Evolutionary conservation across 2,113 vertebrate genomes (phyloP), one percentile per base, ranked within the genome.

Genomic region (Rhadina sibilatrix): DNA sequence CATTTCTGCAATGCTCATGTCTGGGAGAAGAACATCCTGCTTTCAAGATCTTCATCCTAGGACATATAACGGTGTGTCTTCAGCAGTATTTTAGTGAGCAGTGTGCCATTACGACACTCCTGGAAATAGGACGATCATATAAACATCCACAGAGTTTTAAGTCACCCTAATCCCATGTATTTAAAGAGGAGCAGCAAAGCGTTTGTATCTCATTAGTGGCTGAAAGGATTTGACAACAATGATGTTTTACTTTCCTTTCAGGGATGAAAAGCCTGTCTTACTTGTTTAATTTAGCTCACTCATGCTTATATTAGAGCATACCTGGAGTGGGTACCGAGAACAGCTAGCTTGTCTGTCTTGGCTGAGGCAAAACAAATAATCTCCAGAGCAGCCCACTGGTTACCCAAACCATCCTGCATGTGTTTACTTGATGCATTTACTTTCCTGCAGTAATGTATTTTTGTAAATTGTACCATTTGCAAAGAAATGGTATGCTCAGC

Each of bases 221-320:
- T 75, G 85, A 89, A 94, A 83, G 88, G 90, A 66, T 94, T 94
- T 94, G 76, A 96, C 95, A 95, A 85, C 87, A 93, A 21, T 74
- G 79, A 81, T 93, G 89, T 93, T 96, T 93, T 92, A 96, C 86
- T 95, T 94, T 86, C 93, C 86, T 92, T 94, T 93, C 90, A 90
- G 83, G 95, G 92, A 82, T 69, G 74, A 57, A 79, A 92, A 84
- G 61, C 76, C 61, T 46, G 30, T 83, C 83, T 52, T 76, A 60
- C 61, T 95, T 96, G 88, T 96, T 96, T 97, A 96, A 86, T 89
- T 92, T 95, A 94, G 87, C 93, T 92, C 56, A 5, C 85, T 83
- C 17, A 1, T 89, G 96, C 89, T 97, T 97, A 93, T 75, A 84
- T 95, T 96, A 91, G 53, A 79, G 23, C 0, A 3, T 92, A 95